These are phyloP conservation scores for Tachina fera DNA, from an alignment of 2,888 invertebrate genomes.

Conservation along the genomic window DNA sequence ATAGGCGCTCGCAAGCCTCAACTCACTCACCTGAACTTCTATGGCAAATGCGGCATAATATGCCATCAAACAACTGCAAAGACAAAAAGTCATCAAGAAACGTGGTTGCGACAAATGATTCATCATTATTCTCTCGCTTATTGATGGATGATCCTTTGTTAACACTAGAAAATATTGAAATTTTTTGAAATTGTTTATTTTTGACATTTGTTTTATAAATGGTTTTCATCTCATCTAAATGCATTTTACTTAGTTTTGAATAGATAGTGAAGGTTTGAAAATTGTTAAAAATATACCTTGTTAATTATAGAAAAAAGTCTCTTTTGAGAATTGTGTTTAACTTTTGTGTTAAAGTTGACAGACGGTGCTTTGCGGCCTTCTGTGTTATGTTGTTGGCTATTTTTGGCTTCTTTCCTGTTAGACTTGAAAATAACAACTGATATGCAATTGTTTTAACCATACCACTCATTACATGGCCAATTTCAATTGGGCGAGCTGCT, in stretches of 20 bases:
- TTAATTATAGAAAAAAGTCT: not conserved
- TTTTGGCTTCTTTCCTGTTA: constrained; percentile 67
- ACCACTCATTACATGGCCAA: constrained; percentile 54
- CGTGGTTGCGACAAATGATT: constrained; percentile 52
- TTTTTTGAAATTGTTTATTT: constrained; percentile 14
- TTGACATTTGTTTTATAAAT: constrained; percentile 23
- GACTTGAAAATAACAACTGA: constrained; percentile 70
- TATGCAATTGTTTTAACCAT: constrained; percentile 38
- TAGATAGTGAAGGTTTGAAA: not conserved
- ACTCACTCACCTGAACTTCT: constrained; percentile 66
- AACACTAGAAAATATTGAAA: constrained; percentile 14
- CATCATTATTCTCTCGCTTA: constrained; percentile 28
- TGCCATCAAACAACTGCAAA: constrained; percentile 47
- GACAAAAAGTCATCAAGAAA: constrained; percentile 64
- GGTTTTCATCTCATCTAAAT: not conserved
- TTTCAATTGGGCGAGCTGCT: constrained; percentile 21
- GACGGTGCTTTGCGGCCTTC: constrained; percentile 33
- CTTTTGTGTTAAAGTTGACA: not conserved
- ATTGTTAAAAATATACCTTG: constrained; percentile 23
- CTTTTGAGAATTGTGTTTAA: not conserved
- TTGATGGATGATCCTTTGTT: constrained; percentile 13
- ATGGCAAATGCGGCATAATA: constrained; percentile 57
- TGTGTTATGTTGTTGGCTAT: constrained; percentile 30
- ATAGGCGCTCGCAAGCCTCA: not conserved
- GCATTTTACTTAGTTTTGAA: too few species aligned